Conservation (phyloP, 2,797 vertebrate genomes). For the Catostomus latipinnis region DNA sequence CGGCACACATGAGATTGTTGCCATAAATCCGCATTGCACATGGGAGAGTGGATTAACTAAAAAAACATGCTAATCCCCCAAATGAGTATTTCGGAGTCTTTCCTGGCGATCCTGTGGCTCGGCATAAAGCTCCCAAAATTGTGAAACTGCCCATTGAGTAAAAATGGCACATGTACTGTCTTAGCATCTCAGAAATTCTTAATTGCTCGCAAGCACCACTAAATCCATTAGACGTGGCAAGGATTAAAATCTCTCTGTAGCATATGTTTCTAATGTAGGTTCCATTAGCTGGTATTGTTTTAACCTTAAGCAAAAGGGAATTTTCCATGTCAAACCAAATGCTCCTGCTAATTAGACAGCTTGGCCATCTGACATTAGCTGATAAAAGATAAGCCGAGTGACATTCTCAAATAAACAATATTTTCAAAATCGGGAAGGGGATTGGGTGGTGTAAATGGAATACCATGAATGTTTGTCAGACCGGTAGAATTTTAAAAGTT, state of each 20-base stretch:
- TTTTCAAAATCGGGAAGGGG: constrained; percentile 15
- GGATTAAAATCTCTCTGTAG: constrained; percentile 52
- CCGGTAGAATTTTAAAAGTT: constrained; percentile 20
- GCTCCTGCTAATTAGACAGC: constrained; percentile 29
- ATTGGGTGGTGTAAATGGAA: constrained; percentile 4
- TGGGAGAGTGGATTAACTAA: constrained; percentile 63
- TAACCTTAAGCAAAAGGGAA: constrained; percentile 44
- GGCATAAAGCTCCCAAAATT: constrained; percentile 45
- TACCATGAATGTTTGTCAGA: constrained; percentile 1
- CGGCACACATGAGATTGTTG: constrained; percentile 52
- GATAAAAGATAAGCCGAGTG: constrained; percentile 46
- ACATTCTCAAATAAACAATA: constrained; percentile 59
- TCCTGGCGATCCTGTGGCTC: constrained; percentile 35
- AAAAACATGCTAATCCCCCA: constrained; percentile 61
- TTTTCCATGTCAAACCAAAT: constrained; percentile 51
- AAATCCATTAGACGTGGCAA: constrained; percentile 39
- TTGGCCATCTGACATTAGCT: constrained; percentile 39
- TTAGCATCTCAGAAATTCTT: constrained; percentile 39
- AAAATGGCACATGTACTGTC: constrained; percentile 32
- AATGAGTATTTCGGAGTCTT: constrained; percentile 48
- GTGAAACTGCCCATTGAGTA: constrained; percentile 43
- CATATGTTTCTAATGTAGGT: constrained; percentile 61
- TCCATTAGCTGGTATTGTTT: constrained; percentile 56
- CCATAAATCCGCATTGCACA: constrained; percentile 53
- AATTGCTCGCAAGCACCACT: constrained; percentile 44